These are phyloP conservation scores for Morbakka virulenta DNA, from an alignment of 30 jellyfish, hydroid and myxozoan species.

Conservation along the genomic window DNA sequence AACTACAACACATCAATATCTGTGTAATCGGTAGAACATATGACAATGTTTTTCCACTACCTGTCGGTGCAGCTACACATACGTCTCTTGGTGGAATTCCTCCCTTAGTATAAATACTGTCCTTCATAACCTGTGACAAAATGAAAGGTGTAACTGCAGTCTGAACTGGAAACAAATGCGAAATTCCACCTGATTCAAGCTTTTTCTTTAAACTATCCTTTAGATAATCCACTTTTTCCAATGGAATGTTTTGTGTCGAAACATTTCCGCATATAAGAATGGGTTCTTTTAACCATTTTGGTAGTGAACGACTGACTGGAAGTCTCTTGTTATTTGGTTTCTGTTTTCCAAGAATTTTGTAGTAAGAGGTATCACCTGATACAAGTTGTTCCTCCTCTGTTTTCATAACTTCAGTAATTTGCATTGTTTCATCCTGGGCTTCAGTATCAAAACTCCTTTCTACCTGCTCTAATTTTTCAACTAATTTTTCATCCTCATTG, in stretches of 20 bases:
- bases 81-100: constrained; percentile 74
- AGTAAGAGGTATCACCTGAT: background rate
- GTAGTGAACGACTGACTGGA: constrained; percentile 51
- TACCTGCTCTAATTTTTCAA: no score
- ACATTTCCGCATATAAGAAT: constrained; percentile 32
- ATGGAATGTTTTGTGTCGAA: background rate
- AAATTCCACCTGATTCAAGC: constrained; percentile 21
- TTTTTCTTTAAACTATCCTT: constrained; percentile 21
- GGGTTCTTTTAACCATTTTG: constrained; percentile 89
- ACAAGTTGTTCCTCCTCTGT: background rate
- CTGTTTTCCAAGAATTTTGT: constrained; percentile 40
- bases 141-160: constrained; percentile 59
- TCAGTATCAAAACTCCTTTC: background rate
- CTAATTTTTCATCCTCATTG: no score
- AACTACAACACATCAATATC: constrained; percentile 20
- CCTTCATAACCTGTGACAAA: constrained; percentile 23
- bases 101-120: constrained; percentile 14
- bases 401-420: background rate
- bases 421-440: background rate
- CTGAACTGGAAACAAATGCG: constrained; percentile 80
- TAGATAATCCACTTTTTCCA: constrained; percentile 19
- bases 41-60: constrained; percentile 91
- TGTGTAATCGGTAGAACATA: constrained; percentile 79
- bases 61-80: constrained; percentile 95
- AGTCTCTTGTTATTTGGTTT: constrained; percentile 14